phyloP scores from a whole-genome alignment of 2,113 vertebrate species.

The Pongo pygmaeus region DNA sequence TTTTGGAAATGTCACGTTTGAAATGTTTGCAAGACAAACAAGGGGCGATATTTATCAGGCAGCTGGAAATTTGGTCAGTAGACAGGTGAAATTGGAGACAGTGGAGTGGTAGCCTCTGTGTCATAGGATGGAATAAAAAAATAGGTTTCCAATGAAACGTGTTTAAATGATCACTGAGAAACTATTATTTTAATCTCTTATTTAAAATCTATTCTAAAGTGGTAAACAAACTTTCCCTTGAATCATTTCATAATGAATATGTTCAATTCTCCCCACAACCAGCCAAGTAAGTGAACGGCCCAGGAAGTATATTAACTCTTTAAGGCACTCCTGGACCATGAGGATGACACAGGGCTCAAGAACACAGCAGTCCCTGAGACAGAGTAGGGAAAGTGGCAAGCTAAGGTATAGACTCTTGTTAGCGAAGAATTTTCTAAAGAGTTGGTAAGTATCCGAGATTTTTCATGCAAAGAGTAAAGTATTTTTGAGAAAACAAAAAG shows the following conservation, averaged over 20 bases:
- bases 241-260: neutral
- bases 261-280: neutral
- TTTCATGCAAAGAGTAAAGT: neutral
- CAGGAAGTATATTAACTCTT: neutral
- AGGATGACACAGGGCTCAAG: fast-evolving
- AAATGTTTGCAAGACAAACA: neutral
- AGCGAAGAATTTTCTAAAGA: neutral
- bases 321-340: neutral
- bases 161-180: neutral
- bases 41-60: neutral
- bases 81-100: neutral
- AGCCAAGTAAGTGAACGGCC: neutral
- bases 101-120: neutral
- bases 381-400: neutral
- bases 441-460: neutral
- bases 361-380: neutral
- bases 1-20: neutral
- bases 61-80: neutral
- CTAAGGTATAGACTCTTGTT: neutral
- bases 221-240: neutral
- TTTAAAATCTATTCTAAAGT: neutral
- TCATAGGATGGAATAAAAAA: neutral
- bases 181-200: neutral
- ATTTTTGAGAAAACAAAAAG: neutral
- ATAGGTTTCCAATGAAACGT: neutral